Evolutionary conservation across 92 coral and sea anemone genomes (phyloP).

Genomic region (Parazoanthus swiftii): DNA sequence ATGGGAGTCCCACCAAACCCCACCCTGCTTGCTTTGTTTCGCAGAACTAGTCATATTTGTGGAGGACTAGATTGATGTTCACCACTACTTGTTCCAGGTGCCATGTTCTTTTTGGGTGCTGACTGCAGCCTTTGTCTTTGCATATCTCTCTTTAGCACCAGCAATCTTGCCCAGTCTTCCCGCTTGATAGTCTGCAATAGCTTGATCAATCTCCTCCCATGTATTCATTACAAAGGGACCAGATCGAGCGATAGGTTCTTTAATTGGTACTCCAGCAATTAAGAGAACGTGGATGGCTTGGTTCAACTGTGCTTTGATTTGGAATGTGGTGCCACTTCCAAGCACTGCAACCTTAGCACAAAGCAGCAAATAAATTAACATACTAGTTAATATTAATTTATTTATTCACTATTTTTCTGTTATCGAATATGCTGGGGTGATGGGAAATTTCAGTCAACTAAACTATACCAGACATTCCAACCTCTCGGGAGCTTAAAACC

Average conservation of each 20-base stretch:
- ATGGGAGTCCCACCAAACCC: too few species aligned
- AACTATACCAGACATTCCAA: too few species aligned
- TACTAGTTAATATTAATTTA: not conserved
- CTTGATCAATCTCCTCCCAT: slow-evolving; percentile 87
- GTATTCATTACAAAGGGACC: slow-evolving; percentile 99
- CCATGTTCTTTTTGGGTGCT: slow-evolving; percentile 77
- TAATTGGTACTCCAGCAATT: slow-evolving; percentile 93
- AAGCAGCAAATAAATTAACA: not conserved
- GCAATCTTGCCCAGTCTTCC: slow-evolving; percentile 89
- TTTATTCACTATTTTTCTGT: too few species aligned
- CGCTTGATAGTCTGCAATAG: slow-evolving; percentile 64
- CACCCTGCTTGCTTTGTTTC: not conserved
- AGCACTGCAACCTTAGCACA: slow-evolving; percentile 74
- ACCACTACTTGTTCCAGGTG: slow-evolving; percentile 61
- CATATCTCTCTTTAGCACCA: slow-evolving; percentile 91
- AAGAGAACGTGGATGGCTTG: slow-evolving; percentile 84
- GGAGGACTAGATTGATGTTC: not conserved
- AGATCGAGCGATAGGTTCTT: slow-evolving; percentile 83
- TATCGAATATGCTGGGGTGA: not conserved
- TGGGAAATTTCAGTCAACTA: not conserved
- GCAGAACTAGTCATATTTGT: not conserved
- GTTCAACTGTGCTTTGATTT: slow-evolving; percentile 67
- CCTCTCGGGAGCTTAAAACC: not conserved
- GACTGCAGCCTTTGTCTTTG: slow-evolving; percentile 83
- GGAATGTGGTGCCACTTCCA: slow-evolving; percentile 68